phyloP scores from a whole-genome alignment of 2,888 invertebrate species.

The Rhingia rostrata region DNA sequence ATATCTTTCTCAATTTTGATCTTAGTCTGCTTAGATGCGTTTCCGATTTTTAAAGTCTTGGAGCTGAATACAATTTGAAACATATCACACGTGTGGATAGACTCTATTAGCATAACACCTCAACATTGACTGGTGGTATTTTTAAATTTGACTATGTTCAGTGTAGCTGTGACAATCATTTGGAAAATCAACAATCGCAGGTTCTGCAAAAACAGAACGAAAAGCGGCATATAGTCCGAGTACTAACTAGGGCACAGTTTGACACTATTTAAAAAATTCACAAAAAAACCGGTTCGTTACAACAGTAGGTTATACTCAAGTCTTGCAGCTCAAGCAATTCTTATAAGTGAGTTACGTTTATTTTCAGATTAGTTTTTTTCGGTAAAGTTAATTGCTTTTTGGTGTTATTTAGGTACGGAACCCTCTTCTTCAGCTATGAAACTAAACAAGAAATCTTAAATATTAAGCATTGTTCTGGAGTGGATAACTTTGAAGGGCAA shows the following conservation, averaged over 20 bases:
- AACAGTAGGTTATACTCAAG: not conserved
- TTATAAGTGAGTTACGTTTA: too few species aligned
- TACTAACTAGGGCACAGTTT: conserved; percentile 12
- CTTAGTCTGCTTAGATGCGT: conserved; percentile 69
- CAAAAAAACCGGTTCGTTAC: conserved; percentile 1
- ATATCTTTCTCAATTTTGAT: conserved; percentile 62
- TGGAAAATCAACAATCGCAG: too few species aligned
- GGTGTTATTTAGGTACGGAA: conserved; percentile 10
- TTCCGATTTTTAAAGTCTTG: conserved; percentile 47
- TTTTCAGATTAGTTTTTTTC: too few species aligned
- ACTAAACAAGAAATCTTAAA: conserved; percentile 7
- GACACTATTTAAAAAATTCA: not conserved
- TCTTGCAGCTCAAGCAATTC: not conserved
- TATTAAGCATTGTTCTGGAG: conserved; percentile 14
- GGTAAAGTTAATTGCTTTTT: too few species aligned
- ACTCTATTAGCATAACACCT: conserved; percentile 27
- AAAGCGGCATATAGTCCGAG: too few species aligned
- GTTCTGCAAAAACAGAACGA: too few species aligned
- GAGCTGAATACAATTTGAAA: conserved; percentile 41
- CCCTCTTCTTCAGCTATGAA: conserved; percentile 16
- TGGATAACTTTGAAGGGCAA: conserved; percentile 15
- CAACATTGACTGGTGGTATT: conserved; percentile 22
- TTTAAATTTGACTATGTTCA: not conserved
- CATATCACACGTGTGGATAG: conserved; percentile 16
- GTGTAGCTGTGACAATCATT: not conserved